Evolutionary conservation across 2,888 invertebrate genomes (phyloP).

Genomic region (Plutella xylostella): DNA sequence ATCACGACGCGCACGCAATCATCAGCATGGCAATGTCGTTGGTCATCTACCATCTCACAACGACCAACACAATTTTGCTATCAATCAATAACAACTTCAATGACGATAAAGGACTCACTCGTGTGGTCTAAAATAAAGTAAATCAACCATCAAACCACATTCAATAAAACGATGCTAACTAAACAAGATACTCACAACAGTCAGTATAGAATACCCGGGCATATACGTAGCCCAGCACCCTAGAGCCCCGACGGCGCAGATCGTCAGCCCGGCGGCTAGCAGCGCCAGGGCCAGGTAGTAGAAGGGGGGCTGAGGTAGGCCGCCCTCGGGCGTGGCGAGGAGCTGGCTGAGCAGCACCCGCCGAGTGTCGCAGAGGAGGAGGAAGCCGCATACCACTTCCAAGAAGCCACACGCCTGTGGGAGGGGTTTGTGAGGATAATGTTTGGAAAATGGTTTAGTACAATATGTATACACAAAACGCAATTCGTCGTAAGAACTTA

Average conservation of each 20-base stretch:
- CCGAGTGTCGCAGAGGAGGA: constrained; percentile 78
- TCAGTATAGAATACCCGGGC: constrained; percentile 79
- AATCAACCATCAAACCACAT: no score
- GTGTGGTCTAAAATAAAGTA: no score
- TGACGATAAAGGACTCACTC: no score
- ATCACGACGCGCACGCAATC: no score
- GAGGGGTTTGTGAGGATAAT: not conserved
- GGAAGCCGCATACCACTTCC: constrained; percentile 78
- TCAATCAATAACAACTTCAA: no score
- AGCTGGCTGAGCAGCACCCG: constrained; percentile 79
- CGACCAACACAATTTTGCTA: no score
- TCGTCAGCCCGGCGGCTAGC: constrained; percentile 75
- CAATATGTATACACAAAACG: no score
- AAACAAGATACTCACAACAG: constrained; percentile 72
- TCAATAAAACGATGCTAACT: no score
- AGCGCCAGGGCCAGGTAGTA: constrained; percentile 81
- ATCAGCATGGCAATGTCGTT: no score
- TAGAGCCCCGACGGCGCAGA: constrained; percentile 76
- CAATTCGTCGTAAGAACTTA: no score
- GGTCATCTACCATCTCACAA: no score
- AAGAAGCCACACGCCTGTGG: constrained; percentile 77
- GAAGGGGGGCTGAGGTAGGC: constrained; percentile 78
- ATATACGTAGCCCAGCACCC: constrained; percentile 87
- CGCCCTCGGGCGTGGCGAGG: constrained; percentile 71
- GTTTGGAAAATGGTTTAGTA: no score